Percentiles rank a stretch among this genome's conserved stretches.
phyloP scores from a whole-genome alignment of 1,140 invertebrate species.

The Drosophila suzukii region DNA sequence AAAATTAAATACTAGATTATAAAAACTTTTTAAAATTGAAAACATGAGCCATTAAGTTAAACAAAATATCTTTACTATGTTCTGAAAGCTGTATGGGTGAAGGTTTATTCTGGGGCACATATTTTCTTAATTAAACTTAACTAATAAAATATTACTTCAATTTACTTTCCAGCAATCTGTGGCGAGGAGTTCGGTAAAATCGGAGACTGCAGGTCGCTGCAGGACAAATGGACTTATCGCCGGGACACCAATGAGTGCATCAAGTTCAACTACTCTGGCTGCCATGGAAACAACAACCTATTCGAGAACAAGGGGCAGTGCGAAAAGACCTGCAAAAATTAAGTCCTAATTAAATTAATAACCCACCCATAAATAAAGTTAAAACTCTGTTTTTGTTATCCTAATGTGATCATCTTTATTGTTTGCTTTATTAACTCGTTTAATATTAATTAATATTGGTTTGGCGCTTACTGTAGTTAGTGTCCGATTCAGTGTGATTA shows the following conservation, averaged over 20 bases:
- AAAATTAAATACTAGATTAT: no score
- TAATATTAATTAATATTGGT: conserved; percentile 61
- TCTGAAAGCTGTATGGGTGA: no score
- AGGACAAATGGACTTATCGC: conserved; percentile 48
- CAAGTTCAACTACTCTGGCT: conserved; percentile 91
- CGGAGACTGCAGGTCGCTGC: conserved; percentile 25
- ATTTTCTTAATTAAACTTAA: neutral
- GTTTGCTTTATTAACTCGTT: conserved; percentile 66
- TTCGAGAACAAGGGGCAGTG: conserved; percentile 89
- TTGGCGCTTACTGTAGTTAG: conserved; percentile 48
- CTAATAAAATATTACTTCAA: no score
- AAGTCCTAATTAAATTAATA: neutral
- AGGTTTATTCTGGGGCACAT: no score
- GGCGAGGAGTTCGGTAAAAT: conserved; percentile 57
- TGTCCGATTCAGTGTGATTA: conserved; percentile 45
- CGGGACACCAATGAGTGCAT: conserved; percentile 55
- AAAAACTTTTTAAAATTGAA: no score
- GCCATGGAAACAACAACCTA: conserved; percentile 92
- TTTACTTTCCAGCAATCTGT: conserved; percentile 40
- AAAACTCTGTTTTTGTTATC: conserved; percentile 11
- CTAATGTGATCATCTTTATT: conserved; percentile 69
- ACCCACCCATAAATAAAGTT: conserved; percentile 48
- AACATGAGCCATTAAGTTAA: no score
- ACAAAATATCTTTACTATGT: no score
- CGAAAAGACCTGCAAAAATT: conserved; percentile 85